Percentiles rank a stretch among this genome's conserved stretches.
These are phyloP conservation scores for Caenorhabditis remanei DNA, from an alignment of 1,140 invertebrate genomes.

Conservation along the genomic window DNA sequence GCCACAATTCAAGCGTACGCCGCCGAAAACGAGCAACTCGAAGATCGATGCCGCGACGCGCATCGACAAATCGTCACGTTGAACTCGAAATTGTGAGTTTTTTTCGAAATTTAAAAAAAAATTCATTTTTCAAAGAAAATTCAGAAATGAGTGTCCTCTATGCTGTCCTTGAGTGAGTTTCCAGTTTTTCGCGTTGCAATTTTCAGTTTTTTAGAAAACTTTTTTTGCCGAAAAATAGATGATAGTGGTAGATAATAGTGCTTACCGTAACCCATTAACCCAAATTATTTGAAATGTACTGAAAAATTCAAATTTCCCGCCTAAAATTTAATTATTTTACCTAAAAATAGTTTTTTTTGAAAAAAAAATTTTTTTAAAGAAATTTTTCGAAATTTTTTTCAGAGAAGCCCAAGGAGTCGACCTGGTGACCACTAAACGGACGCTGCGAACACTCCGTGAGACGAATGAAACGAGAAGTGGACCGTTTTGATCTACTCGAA, in stretches of 20 bases:
- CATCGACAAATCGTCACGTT: conserved; percentile 10
- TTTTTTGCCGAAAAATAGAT: too few relatives aligned
- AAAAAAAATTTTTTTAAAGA: too few relatives aligned
- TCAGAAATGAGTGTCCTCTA: conserved; percentile 52
- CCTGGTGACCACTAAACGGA: conserved; percentile 27
- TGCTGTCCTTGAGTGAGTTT: conserved; percentile 28
- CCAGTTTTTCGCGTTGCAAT: neutral
- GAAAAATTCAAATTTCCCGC: too few relatives aligned
- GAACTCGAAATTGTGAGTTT: conserved; percentile 37
- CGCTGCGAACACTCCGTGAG: neutral
- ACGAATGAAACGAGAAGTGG: neutral
- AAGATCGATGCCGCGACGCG: conserved; percentile 5
- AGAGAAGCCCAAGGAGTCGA: conserved; percentile 44
- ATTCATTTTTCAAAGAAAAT: conserved; percentile 27
- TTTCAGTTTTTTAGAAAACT: too few relatives aligned
- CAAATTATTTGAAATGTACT: too few relatives aligned
- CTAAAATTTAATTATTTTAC: too few relatives aligned
- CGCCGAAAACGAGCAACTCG: conserved; percentile 20
- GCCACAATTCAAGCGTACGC: conserved; percentile 39
- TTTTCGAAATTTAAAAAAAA: neutral
- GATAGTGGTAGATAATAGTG: too few relatives aligned
- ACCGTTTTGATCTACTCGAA: conserved; percentile 2
- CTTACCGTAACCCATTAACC: too few relatives aligned
- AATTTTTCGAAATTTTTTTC: neutral
- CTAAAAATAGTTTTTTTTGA: too few relatives aligned